Evolutionary conservation across 2,888 invertebrate genomes (phyloP).

Genomic region (Lochmaea crataegi): DNA sequence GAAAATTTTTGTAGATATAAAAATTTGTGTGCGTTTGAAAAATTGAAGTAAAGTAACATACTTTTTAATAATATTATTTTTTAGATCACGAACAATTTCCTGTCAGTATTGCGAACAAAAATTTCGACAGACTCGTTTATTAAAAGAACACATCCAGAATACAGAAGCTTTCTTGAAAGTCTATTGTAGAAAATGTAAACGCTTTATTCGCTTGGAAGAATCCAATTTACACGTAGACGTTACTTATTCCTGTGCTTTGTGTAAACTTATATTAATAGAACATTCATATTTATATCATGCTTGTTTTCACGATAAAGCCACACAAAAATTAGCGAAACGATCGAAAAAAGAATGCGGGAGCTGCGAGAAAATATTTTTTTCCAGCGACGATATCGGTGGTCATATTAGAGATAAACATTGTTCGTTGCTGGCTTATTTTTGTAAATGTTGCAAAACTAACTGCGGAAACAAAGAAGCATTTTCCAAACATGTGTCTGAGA

Average conservation of each 20-base stretch:
- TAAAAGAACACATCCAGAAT: constrained; percentile 41
- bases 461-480: background rate
- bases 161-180: constrained; percentile 43
- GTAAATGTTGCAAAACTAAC: constrained; percentile 40
- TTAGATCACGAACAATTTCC: constrained; percentile 12
- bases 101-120: constrained; percentile 33
- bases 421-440: constrained; percentile 16
- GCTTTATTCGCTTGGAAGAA: constrained; percentile 41
- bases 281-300: constrained; percentile 31
- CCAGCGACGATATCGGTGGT: constrained; percentile 30
- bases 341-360: constrained; percentile 37
- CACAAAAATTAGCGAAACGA: constrained; percentile 30
- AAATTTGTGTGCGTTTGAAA: background rate
- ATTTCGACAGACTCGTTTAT: constrained; percentile 23
- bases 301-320: constrained; percentile 36
- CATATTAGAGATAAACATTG: constrained; percentile 39
- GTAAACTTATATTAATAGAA: constrained; percentile 38
- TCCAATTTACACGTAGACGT: constrained; percentile 37
- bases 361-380: constrained; percentile 41
- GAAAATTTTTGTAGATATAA: no score
- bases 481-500: background rate
- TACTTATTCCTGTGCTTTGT: constrained; percentile 41
- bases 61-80: constrained; percentile 9
- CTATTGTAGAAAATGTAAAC: constrained; percentile 41
- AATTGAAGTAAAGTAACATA: background rate